Evolutionary conservation across 1,140 invertebrate species (phyloP).

Genomic region (Drosophila teissieri): DNA sequence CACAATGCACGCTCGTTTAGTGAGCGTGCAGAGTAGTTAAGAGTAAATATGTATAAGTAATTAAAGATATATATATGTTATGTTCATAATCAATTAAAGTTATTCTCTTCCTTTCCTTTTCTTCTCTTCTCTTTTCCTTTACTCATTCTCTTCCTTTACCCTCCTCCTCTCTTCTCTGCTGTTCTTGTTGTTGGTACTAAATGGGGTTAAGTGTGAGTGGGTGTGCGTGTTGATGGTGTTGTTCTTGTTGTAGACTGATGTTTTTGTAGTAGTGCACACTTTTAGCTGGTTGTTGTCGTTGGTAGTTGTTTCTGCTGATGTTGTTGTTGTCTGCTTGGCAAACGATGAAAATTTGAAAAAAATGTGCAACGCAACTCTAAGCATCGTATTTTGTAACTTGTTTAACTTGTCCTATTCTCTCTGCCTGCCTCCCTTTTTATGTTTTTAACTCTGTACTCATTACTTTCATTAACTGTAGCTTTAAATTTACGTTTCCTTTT

Average conservation of each 20-base stretch:
- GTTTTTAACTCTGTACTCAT: conserved; percentile 34
- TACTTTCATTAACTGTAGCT: conserved; percentile 67
- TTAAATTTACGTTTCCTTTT: conserved; percentile 77
- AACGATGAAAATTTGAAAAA: conserved; percentile 78
- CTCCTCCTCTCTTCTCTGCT: conserved; percentile 8
- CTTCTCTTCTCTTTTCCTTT: conserved; percentile 1
- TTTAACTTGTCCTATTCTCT: conserved; percentile 46
- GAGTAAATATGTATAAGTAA: conserved; percentile 76
- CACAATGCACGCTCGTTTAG: conserved; percentile 48
- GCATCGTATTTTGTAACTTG: conserved; percentile 67
- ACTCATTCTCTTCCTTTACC: conserved; percentile 6
- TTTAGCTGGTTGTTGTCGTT: conserved; percentile 40
- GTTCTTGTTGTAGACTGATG: conserved; percentile 40
- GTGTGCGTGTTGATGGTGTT: conserved; percentile 54
- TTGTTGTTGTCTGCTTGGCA: conserved; percentile 77
- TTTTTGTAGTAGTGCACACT: conserved; percentile 28
- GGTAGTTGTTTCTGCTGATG: conserved; percentile 38
- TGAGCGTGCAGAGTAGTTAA: conserved; percentile 62
- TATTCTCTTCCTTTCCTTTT: conserved; percentile 36
- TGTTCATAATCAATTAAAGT: conserved; percentile 75
- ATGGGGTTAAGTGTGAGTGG: conserved; percentile 41
- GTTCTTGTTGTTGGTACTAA: conserved; percentile 39
- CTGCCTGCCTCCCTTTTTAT: conserved; percentile 33
- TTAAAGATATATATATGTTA: conserved; percentile 65
- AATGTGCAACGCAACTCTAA: conserved; percentile 82